Conservation (phyloP, 2,797 vertebrate species). For the Hypotaenidia okinawae region DNA sequence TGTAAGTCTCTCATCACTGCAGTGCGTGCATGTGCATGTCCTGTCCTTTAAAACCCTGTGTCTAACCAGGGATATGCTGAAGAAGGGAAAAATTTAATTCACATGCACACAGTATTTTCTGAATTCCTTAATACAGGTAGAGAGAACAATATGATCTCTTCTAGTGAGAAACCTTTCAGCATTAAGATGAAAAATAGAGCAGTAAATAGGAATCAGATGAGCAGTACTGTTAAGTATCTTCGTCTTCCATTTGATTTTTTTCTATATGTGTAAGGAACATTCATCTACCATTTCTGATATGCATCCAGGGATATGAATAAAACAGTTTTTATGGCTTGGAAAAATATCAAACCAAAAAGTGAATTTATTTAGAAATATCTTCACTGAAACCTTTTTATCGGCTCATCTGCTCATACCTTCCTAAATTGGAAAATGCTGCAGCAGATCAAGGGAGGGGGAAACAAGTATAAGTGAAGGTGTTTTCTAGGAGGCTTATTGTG, state of each 20-base stretch:
- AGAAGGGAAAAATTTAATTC: background rate
- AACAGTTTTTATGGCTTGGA: background rate
- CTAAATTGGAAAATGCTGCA: background rate
- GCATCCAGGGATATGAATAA: background rate
- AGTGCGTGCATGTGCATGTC: rapidly evolving
- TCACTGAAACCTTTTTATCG: background rate
- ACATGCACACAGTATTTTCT: background rate
- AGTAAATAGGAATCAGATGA: background rate
- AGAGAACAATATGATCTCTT: background rate
- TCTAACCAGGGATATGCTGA: background rate
- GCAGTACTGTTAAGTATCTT: background rate
- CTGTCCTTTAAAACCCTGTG: background rate
- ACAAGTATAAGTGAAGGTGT: background rate
- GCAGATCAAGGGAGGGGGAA: background rate
- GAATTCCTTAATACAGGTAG: background rate
- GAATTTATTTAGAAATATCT: background rate
- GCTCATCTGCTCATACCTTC: background rate
- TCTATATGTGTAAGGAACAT: background rate
- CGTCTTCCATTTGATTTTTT: background rate
- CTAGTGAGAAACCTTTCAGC: background rate
- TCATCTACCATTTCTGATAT: background rate
- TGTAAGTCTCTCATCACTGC: background rate
- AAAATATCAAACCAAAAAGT: background rate
- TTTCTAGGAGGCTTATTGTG: background rate
- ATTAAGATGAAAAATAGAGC: background rate